phyloP scores from a whole-genome alignment of 2,888 invertebrate species.

The Periphyllus acericola region DNA sequence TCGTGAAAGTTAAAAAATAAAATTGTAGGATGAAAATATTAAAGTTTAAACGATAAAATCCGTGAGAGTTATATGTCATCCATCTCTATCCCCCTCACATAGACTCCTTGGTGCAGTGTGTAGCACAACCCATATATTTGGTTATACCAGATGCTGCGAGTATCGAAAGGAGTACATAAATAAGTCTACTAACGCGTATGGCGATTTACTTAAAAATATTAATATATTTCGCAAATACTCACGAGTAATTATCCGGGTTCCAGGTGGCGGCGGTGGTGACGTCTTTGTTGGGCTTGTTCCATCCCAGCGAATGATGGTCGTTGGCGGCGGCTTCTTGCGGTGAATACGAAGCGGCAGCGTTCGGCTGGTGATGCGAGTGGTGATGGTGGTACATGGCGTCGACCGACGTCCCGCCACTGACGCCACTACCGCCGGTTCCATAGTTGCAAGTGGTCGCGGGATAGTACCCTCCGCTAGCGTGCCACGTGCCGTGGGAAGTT shows the following conservation, averaged over 20 bases:
- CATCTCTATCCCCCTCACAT: too few relatives aligned
- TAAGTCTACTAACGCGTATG: too few relatives aligned
- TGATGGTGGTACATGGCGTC: constrained; percentile 51
- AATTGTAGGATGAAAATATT: too few relatives aligned
- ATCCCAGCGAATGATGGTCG: constrained; percentile 52
- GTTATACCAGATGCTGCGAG: too few relatives aligned
- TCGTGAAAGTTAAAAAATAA: too few relatives aligned
- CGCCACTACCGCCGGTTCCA: constrained; percentile 20
- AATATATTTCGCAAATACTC: neutral
- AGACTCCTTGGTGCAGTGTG: too few relatives aligned
- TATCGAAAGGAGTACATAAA: too few relatives aligned
- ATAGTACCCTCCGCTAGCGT: constrained; percentile 35
- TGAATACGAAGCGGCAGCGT: constrained; percentile 34
- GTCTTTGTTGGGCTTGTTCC: constrained; percentile 52
- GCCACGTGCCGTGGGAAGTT: constrained; percentile 53
- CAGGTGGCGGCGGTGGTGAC: constrained; percentile 30
- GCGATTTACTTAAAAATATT: too few relatives aligned
- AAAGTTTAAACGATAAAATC: too few relatives aligned
- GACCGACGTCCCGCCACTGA: constrained; percentile 5
- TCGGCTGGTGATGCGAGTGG: constrained; percentile 43
- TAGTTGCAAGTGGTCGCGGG: constrained; percentile 33
- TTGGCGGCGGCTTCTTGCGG: constrained; percentile 22
- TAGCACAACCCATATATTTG: too few relatives aligned
- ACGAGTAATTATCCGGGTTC: constrained; percentile 54
- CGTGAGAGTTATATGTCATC: too few relatives aligned